Conservation (phyloP, 2,797 vertebrate species). For the Chromobotia macracanthus region DNA sequence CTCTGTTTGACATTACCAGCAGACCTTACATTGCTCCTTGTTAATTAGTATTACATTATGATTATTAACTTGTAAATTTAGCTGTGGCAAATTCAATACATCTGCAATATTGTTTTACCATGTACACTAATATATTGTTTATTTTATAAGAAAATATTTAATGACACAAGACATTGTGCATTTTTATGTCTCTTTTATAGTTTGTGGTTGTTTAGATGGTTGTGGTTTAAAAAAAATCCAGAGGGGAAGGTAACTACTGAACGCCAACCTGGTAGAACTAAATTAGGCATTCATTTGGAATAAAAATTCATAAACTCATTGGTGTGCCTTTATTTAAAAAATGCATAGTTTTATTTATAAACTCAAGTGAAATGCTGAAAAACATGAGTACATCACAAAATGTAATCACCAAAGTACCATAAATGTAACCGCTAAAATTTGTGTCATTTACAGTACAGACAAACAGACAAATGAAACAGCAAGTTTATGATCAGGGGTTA, state of each 20-base stretch:
- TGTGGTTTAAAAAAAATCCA: constrained; percentile 79
- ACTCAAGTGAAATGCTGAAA: too few species aligned
- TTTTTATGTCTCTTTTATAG: constrained; percentile 76
- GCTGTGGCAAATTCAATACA: constrained; percentile 85
- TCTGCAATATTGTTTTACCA: constrained; percentile 90
- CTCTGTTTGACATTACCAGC: constrained; percentile 59
- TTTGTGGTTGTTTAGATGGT: constrained; percentile 83
- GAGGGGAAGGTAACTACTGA: constrained; percentile 90
- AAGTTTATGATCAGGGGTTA: background rate
- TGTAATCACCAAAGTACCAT: too few species aligned
- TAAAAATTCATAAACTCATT: constrained; percentile 73
- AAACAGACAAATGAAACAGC: too few species aligned
- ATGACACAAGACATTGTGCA: constrained; percentile 95
- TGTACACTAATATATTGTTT: constrained; percentile 99
- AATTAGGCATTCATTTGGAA: constrained; percentile 89
- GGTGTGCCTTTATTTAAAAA: too few species aligned
- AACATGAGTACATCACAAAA: too few species aligned
- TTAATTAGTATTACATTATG: constrained; percentile 69
- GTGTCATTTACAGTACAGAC: too few species aligned
- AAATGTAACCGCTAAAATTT: too few species aligned
- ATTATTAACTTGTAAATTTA: constrained; percentile 95
- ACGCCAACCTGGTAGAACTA: constrained; percentile 83
- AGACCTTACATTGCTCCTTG: constrained; percentile 77
- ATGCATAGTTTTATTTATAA: too few species aligned
- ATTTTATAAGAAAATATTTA: constrained; percentile 99